Evolutionary conservation across 1,140 invertebrate genomes (phyloP), one percentile per base, ranked within the genome.

Genomic region (Hestina assimilis): DNA sequence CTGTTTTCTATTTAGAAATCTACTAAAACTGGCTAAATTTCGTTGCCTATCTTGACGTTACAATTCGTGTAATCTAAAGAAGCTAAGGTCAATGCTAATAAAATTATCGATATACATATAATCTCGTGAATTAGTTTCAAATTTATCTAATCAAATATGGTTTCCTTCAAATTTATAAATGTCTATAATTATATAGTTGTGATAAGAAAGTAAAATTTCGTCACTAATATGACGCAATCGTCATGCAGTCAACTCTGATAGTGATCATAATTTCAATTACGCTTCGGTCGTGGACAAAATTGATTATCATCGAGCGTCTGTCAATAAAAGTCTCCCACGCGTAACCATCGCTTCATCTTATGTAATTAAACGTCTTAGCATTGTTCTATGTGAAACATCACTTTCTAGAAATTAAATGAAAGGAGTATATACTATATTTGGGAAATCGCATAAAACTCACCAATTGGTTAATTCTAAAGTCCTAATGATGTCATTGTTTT

Each of bases 191-290:
- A n/a, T n/a, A n/a, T n/a, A 46, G 8, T 46, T 9, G 28, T 38
- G 15, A 55, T 26, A 46, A 55, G 23, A 66, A 63, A 69, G 62
- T 51, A 67, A 77, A 70, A 67, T 66, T 26, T 46, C 40, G 28
- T 58, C 48, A 55, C 28, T 51, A 52, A 60, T 56, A 51, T 75
- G 68, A 75, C 38, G 66, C 46, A 74, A 77, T 31, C 21, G 35
- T 59, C 63, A 61, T 51, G 46, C 43, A 11, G 38, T 48, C 35
- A 59, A 35, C 58, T 68, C 67, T 63, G 69, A 69, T 75, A 65
- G 71, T 53, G 43, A 60, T 67, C 48, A 60, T 75, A 61, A 71
- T 64, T 66, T 72, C 66, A 72, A 65, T 73, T 67, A 63, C 24
- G 11, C 41, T 24, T 15, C 15, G 19, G 46, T 45, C 19, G 29